phyloP scores from a whole-genome alignment of 2,888 invertebrate genomes.

The Megalurothrips usitatus region DNA sequence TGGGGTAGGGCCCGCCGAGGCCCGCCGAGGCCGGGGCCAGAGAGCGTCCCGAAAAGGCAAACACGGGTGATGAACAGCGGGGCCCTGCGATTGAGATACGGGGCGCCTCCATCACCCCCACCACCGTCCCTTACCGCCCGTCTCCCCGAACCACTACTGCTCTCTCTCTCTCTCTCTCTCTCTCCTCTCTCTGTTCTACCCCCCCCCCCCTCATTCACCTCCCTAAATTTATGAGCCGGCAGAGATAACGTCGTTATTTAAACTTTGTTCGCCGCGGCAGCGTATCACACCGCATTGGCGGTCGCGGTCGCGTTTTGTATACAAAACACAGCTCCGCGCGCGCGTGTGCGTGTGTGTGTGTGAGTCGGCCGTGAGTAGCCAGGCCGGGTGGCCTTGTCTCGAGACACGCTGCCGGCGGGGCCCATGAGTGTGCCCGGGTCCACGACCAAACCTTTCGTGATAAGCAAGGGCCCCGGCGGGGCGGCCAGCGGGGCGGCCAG shows the following conservation, averaged over 20 bases:
- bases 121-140: neutral
- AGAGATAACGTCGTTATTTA: neutral
- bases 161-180: neutral
- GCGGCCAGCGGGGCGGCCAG: neutral
- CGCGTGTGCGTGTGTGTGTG: no score
- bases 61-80: conserved; percentile 12
- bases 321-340: no score
- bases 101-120: neutral
- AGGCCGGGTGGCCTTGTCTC: no score
- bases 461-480: neutral
- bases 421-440: no score
- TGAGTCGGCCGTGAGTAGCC: no score
- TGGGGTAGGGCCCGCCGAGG: neutral
- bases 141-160: neutral
- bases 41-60: neutral
- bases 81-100: conserved; percentile 8
- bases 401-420: no score
- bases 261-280: no score
- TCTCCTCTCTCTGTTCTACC: neutral
- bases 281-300: no score
- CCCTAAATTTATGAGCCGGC: neutral
- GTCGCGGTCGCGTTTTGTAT: no score
- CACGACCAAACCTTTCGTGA: neutral
- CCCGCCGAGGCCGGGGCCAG: neutral
- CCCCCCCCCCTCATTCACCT: neutral